phyloP scores from a whole-genome alignment of 1,140 invertebrate species.

The Drosophila hydei region DNA sequence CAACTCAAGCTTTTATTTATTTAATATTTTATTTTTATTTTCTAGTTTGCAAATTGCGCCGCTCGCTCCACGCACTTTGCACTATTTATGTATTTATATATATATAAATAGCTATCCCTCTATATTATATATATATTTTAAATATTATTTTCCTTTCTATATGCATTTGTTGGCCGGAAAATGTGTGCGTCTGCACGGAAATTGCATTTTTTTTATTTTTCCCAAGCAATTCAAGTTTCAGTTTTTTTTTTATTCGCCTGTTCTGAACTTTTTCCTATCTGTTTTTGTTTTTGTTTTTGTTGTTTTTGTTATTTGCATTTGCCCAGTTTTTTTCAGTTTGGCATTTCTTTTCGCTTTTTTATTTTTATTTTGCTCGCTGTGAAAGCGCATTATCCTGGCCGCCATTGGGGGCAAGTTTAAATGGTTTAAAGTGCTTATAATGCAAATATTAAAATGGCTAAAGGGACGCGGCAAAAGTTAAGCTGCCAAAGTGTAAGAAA shows the following conservation, averaged over 20 bases:
- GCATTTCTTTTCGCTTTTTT: conserved; percentile 9
- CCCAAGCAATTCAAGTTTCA: conserved; percentile 19
- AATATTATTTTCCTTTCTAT: conserved; percentile 20
- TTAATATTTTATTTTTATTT: conserved; percentile 20
- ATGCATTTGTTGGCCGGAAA: conserved; percentile 71
- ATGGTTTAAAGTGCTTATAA: conserved; percentile 76
- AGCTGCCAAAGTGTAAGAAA: conserved; percentile 57
- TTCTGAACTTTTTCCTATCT: conserved; percentile 25
- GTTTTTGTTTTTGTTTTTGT: conserved; percentile 2
- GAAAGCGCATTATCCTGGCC: conserved; percentile 44
- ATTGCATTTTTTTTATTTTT: conserved; percentile 70
- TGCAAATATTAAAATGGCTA: conserved; percentile 68
- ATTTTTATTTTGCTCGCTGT: conserved; percentile 1
- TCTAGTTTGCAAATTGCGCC: conserved; percentile 65
- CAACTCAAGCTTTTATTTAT: conserved; percentile 8
- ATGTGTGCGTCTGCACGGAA: conserved; percentile 83
- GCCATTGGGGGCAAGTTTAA: conserved; percentile 65
- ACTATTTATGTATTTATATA: conserved; percentile 13
- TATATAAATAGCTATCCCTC: conserved; percentile 11
- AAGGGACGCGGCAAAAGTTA: conserved; percentile 54
- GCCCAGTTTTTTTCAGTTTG: conserved; percentile 5
- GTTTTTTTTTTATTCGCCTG: conserved; percentile 8
- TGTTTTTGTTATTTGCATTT: conserved; percentile 32
- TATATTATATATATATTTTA: conserved; percentile 15
- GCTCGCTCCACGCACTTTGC: conserved; percentile 29